Evolutionary conservation across 2,797 vertebrate species (phyloP).

Genomic region (Acanthurus tractus): DNA sequence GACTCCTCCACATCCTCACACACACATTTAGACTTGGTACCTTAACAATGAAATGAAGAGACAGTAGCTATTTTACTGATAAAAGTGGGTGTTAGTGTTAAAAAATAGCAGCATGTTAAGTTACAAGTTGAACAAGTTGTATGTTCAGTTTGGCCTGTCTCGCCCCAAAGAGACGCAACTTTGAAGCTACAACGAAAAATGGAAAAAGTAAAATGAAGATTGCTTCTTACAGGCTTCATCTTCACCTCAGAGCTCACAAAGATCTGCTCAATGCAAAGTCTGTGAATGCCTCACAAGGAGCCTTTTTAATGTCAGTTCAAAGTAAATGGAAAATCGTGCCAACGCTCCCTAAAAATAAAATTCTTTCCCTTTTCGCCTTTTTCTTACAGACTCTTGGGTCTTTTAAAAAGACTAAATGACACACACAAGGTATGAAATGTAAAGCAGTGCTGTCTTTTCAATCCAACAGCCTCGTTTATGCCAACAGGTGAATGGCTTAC

Average conservation of each 20-base stretch:
- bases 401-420: conserved; percentile 39
- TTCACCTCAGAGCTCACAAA: conserved; percentile 27
- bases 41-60: conserved; percentile 37
- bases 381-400: conserved; percentile 7
- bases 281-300: conserved; percentile 38
- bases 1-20: conserved; percentile 49
- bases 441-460: conserved; percentile 21
- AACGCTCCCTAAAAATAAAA: not conserved
- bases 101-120: conserved; percentile 72
- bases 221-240: not conserved
- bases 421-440: conserved; percentile 11
- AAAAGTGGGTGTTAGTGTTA: conserved; percentile 53
- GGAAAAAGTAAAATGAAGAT: conserved; percentile 5
- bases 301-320: conserved; percentile 37
- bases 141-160: conserved; percentile 45
- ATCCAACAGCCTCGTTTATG: conserved; percentile 24
- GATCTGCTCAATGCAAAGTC: conserved; percentile 18
- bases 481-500: conserved; percentile 41
- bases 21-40: conserved; percentile 64
- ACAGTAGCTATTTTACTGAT: conserved; percentile 23
- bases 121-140: conserved; percentile 27
- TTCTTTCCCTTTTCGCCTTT: conserved; percentile 9
- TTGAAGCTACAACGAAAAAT: conserved; percentile 7
- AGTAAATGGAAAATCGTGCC: conserved; percentile 29
- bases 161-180: conserved; percentile 15